Percentiles rank a stretch among this genome's conserved stretches.
Evolutionary conservation across 1,140 invertebrate genomes (phyloP).

Genomic region (Brachionus plicatilis): DNA sequence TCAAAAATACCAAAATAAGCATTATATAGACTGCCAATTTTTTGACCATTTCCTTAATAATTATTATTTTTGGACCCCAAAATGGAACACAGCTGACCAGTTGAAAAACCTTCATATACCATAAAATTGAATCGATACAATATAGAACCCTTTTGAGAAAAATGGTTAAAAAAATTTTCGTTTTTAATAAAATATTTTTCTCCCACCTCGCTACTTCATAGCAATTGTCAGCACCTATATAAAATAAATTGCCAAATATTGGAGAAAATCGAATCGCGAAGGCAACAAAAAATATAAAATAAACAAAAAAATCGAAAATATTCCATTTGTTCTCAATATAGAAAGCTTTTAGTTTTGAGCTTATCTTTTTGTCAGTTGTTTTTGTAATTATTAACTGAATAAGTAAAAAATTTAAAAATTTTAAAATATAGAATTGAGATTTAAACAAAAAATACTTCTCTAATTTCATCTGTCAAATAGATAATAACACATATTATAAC

Average conservation of each 20-base stretch:
- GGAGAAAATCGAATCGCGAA: constrained; percentile 24
- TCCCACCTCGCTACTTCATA: constrained; percentile 25
- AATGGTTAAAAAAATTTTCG: background rate
- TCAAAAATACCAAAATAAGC: constrained; percentile 34
- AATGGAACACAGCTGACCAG: constrained; percentile 24
- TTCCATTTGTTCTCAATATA: constrained; percentile 38
- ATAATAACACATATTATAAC: constrained; percentile 37
- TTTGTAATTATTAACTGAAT: constrained; percentile 16
- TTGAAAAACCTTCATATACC: constrained; percentile 35
- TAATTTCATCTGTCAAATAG: constrained; percentile 27
- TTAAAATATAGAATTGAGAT: background rate
- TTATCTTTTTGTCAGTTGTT: background rate
- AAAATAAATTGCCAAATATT: constrained; percentile 28
- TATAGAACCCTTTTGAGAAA: constrained; percentile 13
- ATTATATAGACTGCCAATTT: constrained; percentile 30
- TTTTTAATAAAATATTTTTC: background rate
- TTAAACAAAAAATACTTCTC: background rate
- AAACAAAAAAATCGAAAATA: constrained; percentile 32
- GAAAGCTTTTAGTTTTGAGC: background rate
- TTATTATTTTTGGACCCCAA: constrained; percentile 36
- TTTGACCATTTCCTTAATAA: constrained; percentile 38
- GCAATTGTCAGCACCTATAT: background rate
- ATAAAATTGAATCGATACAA: constrained; percentile 33
- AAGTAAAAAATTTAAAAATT: background rate
- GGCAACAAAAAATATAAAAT: constrained; percentile 29